Percentiles rank a stretch among this genome's conserved stretches.
phyloP scores from a whole-genome alignment of 2,797 vertebrate species.

The Picus viridis region DNA sequence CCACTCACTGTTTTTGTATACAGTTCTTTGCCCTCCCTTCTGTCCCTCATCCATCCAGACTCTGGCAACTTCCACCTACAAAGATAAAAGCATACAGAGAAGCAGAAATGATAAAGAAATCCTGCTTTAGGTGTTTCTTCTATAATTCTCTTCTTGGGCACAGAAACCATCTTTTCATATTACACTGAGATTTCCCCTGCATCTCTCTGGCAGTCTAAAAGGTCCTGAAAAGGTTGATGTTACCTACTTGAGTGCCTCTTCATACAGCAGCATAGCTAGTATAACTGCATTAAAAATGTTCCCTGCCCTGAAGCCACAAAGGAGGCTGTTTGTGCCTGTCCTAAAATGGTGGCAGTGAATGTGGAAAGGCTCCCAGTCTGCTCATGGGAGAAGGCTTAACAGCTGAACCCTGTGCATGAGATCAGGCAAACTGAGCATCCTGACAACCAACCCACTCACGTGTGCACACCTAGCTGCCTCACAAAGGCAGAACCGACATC shows the following conservation, averaged over 20 bases:
- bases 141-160: neutral
- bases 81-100: neutral
- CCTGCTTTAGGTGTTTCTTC: neutral
- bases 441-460: accelerated
- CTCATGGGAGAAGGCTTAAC: neutral
- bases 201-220: neutral
- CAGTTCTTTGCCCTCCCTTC: neutral
- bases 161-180: neutral
- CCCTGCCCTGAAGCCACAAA: neutral
- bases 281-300: neutral
- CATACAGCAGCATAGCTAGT: neutral
- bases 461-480: neutral
- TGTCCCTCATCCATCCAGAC: neutral
- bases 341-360: accelerated
- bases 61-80: neutral
- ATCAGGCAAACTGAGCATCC: neutral
- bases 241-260: neutral
- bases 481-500: accelerated
- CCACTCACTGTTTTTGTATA: neutral
- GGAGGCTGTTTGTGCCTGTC: neutral
- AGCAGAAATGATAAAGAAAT: neutral
- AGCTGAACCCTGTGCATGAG: accelerated
- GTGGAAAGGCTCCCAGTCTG: neutral
- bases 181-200: neutral
- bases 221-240: neutral